Evolutionary conservation across 2,797 vertebrate genomes (phyloP), one percentile per base, ranked within the genome.

Genomic region (Pseudochromis fuscus): DNA sequence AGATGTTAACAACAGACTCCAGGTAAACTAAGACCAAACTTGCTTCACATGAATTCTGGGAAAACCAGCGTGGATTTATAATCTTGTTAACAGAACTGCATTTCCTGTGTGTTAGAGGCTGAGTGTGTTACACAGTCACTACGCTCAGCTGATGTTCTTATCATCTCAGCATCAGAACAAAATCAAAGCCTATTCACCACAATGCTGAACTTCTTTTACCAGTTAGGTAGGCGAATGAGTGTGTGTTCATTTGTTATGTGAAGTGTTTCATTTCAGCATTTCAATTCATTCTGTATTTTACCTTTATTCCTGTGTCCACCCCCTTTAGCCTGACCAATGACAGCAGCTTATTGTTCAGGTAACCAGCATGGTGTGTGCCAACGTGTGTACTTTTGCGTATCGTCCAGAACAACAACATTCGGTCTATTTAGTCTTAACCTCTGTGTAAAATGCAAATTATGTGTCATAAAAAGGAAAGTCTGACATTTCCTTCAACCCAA

Each of bases 301-400:
- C 53, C 31, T 46, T 66, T 31, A 61, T 85, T 60, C 75, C 53
- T 85, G 10, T 77, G 27, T 73, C 72, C 53, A n/a, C 30, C 45
- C 49, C 44, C 50, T 86, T 64, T 49, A 92, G 88, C 87, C 61
- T 88, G 89, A 91, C 82, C 83, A 87, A n/a, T 83, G 72, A 45
- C 75, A 80, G 65, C 77, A 67, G 70, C 61, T 40, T 31, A 10
- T 69, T 49, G 21, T 76, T 72, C 87, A 91, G 91, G 92, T 93
- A 92, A 93, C 72, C 59, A 66, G 84, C 81, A 75, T 77, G 75
- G 64, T 65, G 75, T 89, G 75, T 37, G 4, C n/a, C n/a, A n/a
- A n/a, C 48, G 7, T 61, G 66, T 51, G 50, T 28, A 28, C 18
- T 71, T 83, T 19, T 71, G 21, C 55, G 45, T 5, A 56, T 59